These are phyloP conservation scores for Etheostoma cragini DNA, from an alignment of 2,113 vertebrate genomes.

Conservation along the genomic window DNA sequence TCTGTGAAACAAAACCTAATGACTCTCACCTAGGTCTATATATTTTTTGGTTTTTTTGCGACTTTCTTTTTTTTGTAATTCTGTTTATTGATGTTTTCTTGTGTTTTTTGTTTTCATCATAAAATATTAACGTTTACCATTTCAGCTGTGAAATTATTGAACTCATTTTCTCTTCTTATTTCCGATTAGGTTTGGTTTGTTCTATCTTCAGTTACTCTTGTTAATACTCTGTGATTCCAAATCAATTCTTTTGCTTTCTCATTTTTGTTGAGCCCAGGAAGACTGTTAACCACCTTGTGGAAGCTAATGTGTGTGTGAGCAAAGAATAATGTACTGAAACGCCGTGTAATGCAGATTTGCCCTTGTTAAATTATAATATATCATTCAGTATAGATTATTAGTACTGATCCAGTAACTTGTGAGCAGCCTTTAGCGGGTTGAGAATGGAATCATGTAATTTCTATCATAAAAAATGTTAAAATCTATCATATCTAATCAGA, in stretches of 20 bases:
- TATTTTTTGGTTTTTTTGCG: background rate
- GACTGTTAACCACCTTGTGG: background rate
- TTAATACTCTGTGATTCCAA: background rate
- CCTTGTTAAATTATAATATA: background rate
- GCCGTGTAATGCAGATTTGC: background rate
- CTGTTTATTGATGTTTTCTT: background rate
- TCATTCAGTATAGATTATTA: background rate
- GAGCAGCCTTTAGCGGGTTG: background rate
- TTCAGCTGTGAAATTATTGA: background rate
- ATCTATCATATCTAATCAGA: background rate
- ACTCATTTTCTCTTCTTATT: background rate
- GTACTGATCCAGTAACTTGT: background rate
- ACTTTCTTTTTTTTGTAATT: background rate
- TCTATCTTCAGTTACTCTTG: background rate
- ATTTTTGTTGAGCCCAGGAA: background rate
- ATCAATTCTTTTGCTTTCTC: background rate
- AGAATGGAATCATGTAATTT: background rate
- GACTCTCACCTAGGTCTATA: background rate
- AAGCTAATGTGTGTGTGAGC: background rate
- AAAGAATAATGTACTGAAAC: background rate
- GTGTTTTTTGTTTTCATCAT: background rate
- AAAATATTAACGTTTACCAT: background rate
- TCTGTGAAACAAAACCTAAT: background rate
- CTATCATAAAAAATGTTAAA: no score
- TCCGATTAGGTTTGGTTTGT: background rate